These are phyloP conservation scores for Tachina grossa DNA, from an alignment of 2,888 invertebrate species.

Conservation along the genomic window DNA sequence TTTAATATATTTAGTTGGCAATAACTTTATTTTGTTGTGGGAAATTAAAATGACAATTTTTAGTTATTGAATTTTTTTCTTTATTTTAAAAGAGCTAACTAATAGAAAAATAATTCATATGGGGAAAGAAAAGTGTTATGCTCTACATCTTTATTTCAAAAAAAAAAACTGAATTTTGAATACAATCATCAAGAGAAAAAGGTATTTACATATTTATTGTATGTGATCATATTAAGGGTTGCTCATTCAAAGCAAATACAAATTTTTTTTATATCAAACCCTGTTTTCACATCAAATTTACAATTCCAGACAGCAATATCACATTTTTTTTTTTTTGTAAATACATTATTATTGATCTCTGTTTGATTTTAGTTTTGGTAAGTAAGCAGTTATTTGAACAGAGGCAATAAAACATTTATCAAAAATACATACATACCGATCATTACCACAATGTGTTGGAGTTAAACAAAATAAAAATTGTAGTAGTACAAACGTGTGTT, in stretches of 20 bases:
- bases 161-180: too few relatives aligned
- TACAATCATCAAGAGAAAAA: too few relatives aligned
- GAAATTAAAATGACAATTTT: conserved; percentile 12
- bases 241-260: not conserved
- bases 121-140: not conserved
- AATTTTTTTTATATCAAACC: not conserved
- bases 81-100: not conserved
- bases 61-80: conserved; percentile 13
- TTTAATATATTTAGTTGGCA: not conserved
- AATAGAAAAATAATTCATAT: not conserved
- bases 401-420: not conserved
- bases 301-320: not conserved
- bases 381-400: not conserved
- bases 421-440: not conserved
- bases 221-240: not conserved
- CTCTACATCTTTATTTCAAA: too few relatives aligned
- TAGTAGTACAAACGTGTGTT: not conserved
- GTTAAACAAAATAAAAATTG: not conserved
- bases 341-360: not conserved
- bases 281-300: not conserved
- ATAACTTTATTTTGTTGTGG: conserved; percentile 6
- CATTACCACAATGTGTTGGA: not conserved
- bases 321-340: not conserved
- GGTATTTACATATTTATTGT: too few relatives aligned
- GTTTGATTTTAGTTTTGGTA: not conserved